Base-by-base conservation (phyloP, 1,140 invertebrate genomes). In the Riptortus pedestris region DNA sequence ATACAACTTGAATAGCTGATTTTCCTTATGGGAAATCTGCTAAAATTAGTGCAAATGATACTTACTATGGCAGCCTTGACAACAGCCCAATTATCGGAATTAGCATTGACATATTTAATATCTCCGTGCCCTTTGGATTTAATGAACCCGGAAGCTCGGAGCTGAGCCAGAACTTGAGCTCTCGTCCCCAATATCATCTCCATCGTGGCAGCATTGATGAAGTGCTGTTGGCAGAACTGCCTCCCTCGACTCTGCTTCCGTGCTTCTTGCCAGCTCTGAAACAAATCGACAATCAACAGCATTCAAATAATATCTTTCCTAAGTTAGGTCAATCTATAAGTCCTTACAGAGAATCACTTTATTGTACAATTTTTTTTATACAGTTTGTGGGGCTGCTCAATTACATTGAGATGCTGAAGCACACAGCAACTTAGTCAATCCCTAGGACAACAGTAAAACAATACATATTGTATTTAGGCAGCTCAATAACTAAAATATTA, bases 71-170 rank as follows among this genome's bases (percentile, higher is more conserved):
- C 89, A 2, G 91, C 93, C 75, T 96, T 97, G 0, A 97, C 86
- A 14, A 95, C 81, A 16, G 88, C 83, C 92, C 93, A 96, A 74
- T 89, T 91, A 69, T 89, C 85, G 0, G 92, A 91, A 76, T 94
- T 90, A 0, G 78, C 74, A 76, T 96, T 97, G 2, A 90, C 77
- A 67, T 85, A 84, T 67, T 84, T 77, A 27, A 92, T 86, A 70
- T 89, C 86, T 16, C 78, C 76, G 31, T 75, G 73, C 22, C 81
- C 82, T 67, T 76, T 79, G 18, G 71, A 86, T 83, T 67, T 83
- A 0, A 98, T 84, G 70, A 96, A 88, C 5, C 90, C 86, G 0
- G 87, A 82, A 0, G 90, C 87, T 65, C 91, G 79, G n/a, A 97
- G 73, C 68, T 95, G 90, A 1, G 85, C 88, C 1, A 96, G 74